phyloP scores from a whole-genome alignment of 2,113 vertebrate genomes.

The Thunnus thynnus region DNA sequence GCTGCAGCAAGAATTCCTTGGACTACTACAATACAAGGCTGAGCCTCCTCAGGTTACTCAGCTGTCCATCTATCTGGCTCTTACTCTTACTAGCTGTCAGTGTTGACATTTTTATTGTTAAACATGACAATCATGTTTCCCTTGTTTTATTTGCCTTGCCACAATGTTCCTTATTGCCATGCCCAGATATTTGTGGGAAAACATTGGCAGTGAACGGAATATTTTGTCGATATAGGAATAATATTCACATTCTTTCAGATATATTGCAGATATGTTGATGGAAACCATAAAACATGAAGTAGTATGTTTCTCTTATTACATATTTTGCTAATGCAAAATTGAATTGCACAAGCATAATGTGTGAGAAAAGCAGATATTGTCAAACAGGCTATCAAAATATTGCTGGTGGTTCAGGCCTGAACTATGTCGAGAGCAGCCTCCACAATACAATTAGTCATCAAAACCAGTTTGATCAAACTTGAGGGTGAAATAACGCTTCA shows the following conservation, averaged over 20 bases:
- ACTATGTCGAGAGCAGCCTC: neutral
- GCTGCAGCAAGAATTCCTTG: constrained; percentile 55
- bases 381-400: neutral
- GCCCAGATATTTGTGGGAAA: neutral
- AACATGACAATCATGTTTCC: neutral
- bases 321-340: too few relatives aligned
- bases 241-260: neutral
- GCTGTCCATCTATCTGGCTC: constrained; percentile 19
- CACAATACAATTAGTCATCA: neutral
- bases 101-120: neutral
- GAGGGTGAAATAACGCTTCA: too few relatives aligned
- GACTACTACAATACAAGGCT: constrained; percentile 44
- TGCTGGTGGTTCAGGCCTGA: neutral
- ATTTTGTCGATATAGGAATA: neutral
- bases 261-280: neutral
- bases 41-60: constrained; percentile 62
- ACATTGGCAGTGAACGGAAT: neutral
- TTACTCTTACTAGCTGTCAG: neutral
- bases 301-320: too few relatives aligned
- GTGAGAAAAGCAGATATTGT: too few relatives aligned
- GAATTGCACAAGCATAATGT: too few relatives aligned
- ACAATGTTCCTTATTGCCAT: neutral
- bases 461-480: too few relatives aligned
- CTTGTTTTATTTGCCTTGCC: neutral
- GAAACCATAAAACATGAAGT: too few relatives aligned